Evolutionary conservation across 2,888 invertebrate species (phyloP), one percentile per base, ranked within the genome.

Genomic region (Eilema sororculum): DNA sequence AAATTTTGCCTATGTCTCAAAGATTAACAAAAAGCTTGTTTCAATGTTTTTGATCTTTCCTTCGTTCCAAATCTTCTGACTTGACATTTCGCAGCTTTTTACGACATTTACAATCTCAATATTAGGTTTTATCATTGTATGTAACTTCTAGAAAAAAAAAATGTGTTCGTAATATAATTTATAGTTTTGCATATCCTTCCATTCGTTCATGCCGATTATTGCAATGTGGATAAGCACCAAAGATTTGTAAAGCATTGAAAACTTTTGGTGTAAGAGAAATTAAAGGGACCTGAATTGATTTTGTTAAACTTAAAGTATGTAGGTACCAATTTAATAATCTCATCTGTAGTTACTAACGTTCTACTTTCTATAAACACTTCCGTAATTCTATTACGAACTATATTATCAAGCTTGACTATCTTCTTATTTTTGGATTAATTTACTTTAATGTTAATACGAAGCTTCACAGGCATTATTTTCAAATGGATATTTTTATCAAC

Each of bases 191-290:
- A 88, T 90, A 87, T 87, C 86, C 88, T 90, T 91, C 88, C 89
- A 89, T 89, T 90, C 85, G 86, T 91, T 90, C 87, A 92, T 93
- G 93, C 93, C 90, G 93, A 92, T 86, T 90, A 86, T 90, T 91
- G 91, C 90, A 91, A 92, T 91, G 92, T 94, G 91, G 91, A 94
- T 92, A 90, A 91, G 93, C 95, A 94, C 95, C 95, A 95, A 95
- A 95, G 95, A 95, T 95, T 93, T 94, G 91, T 93, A 90, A 93
- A 91, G 88, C 90, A 88, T 91, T 90, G 86, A 91, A 84, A 87
- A 90, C 88, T 91, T 93, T 95, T 95, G 95, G 95, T 94, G 95
- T 94, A 94, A 94, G 93, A 90, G 89, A 94, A 95, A 94, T 93
- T 93, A 90, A 92, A 91, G 95, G 95, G 95, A 95, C 95, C 95